Base-by-base conservation (phyloP, 2,888 invertebrate species). In the Copidosoma aretas region DNA sequence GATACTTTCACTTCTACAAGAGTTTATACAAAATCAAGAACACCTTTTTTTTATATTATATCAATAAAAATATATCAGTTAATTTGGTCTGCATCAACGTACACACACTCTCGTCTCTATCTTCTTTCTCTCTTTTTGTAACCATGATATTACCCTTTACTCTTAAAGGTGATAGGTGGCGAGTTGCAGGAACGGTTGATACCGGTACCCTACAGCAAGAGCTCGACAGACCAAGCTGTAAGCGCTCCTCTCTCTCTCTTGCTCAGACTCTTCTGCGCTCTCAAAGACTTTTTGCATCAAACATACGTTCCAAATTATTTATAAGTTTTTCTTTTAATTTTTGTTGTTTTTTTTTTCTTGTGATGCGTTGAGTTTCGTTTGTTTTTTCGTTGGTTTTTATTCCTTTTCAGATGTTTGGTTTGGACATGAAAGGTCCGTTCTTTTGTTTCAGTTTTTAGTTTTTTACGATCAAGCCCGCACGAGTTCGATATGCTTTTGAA, bases 161-260 rank as follows among this genome's bases (percentile, higher is more conserved):
- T 92, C 90, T 93, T 94, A 91, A 94, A 97, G 97, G 97, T 97
- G 92, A 97, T 97, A 94, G 97, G 97, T 93, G 97, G 97, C 90
- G 96, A 97, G 91, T 95, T 95, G 91, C 95, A 97, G 92, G 97
- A 97, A 91, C 95, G 97, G 89, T 94, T 97, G 93, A 97, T 97
- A 88, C 96, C 97, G 89, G 97, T 97, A 89, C 97, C 97, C 88
- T 97, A 97, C 93, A 97, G 97, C 95, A 97, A 97, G 94, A 96
- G 95, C 89, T 95, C 96, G 88, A 97, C 97, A 89, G 97, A 97
- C 91, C 97, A 97, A 94, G 97, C 97, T 95, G 97, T 97, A 97
- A 97, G 97, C 92, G 83, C 82, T 82, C 82, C 81, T 83, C 82
- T 83, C 81, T 81, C 88, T 89, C 88, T 88, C 86, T 81, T 80